A percentile compares a stretch with the other conserved stretches of the same genome.
Evolutionary conservation across 2,797 vertebrate species (phyloP).

Genomic region (Tenualosa ilisha): DNA sequence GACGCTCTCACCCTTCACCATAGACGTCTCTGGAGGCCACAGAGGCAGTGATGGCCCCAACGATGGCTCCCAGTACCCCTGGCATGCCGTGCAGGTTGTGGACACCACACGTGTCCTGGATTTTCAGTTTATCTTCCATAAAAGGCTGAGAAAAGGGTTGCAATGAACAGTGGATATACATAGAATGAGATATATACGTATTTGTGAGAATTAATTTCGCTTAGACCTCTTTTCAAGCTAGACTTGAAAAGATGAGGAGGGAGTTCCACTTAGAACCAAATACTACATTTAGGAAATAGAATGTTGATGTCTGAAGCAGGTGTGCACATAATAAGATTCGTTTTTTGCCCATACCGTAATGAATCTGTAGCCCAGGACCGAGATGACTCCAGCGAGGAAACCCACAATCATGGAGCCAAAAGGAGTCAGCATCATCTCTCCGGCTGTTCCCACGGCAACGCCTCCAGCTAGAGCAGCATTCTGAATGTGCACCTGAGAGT

Average conservation of each 20-base stretch:
- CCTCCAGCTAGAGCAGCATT: conserved; percentile 85
- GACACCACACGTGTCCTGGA: conserved; percentile 86
- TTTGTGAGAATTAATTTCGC: background rate
- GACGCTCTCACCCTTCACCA: conserved; percentile 76
- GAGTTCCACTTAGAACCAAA: background rate
- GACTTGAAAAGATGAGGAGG: too few species aligned
- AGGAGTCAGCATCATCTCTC: conserved; percentile 92
- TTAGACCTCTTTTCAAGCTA: too few species aligned
- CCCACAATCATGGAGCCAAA: conserved; percentile 87
- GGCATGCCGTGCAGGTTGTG: conserved; percentile 91
- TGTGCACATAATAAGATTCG: background rate
- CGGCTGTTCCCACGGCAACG: conserved; percentile 85
- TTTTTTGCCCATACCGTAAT: conserved; percentile 70
- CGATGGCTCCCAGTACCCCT: conserved; percentile 81
- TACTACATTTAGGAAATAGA: too few species aligned
- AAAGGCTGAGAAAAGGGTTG: conserved; percentile 71
- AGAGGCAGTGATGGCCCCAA: conserved; percentile 77
- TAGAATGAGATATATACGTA: background rate
- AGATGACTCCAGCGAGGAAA: conserved; percentile 83
- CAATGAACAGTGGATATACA: background rate
- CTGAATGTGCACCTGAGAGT: conserved; percentile 86
- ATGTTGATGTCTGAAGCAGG: background rate
- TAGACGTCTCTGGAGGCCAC: conserved; percentile 75
- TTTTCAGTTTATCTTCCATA: conserved; percentile 79
- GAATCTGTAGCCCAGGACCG: conserved; percentile 85